Base-by-base conservation (phyloP, 2,113 vertebrate species). In the Porphyrio hochstetteri region DNA sequence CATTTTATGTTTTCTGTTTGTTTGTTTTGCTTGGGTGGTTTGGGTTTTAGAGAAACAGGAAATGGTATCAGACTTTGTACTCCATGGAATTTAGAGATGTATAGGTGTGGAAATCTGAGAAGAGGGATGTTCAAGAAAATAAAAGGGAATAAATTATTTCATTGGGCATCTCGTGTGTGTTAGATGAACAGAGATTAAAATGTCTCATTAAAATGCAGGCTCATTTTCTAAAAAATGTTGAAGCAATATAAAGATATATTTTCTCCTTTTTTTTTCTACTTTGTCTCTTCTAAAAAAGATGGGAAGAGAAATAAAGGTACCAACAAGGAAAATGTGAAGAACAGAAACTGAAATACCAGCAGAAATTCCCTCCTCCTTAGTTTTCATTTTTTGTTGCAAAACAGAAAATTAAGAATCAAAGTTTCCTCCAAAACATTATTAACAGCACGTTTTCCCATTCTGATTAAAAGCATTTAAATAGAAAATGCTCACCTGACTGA, bases 81-180 rank as follows among this genome's bases (percentile, higher is more conserved):
- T 82, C 31, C 10, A 24, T 13, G 2, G 65, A 88, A 63, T 68
- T 44, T 42, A 76, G 20, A 79, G 13, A 44, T 59, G 5, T 17
- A 55, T 28, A 72, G 12, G 29, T 35, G 48, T 18, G 24, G 29
- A 48, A 86, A 91, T 87, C 13, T 25, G 29, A 93, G 25, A 28
- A 71, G 33, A 76, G 27, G 17, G 31, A 71, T 42, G 38, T 56
- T 85, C 18, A 93, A 86, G 57, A 77, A 88, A 95, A 72, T 33
- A 67, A 91, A 72, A 86, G 13, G 19, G 2, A 55, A 81, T 11
- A 60, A 81, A 64, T 46, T 0, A 23, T n/a, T 74, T 57, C 8
- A 50, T 82, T 48, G 48, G 48, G 48, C 48, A 4, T 46, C 44
- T 46, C n/a, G 44, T 46, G 44, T 19, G 17, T 46, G 44, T 46